Conservation (phyloP, 37 sponge, comb jelly and placozoan species). For the Diacarnus erythraeanus region DNA sequence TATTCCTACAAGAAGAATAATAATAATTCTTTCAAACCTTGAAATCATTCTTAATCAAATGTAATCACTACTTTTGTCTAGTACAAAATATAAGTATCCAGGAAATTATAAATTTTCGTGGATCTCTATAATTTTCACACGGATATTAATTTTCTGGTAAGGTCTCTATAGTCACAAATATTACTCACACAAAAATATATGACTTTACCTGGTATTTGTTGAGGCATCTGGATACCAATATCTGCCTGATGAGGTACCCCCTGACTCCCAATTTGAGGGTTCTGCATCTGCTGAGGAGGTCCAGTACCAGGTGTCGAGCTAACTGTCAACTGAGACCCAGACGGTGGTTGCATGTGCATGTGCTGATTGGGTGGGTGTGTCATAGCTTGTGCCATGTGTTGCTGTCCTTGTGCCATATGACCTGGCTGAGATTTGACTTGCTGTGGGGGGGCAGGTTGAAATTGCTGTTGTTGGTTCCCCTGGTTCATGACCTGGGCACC, state of each 20-base stretch:
- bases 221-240: no score
- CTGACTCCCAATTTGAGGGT: background rate
- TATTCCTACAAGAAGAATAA: background rate
- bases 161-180: no score
- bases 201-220: no score
- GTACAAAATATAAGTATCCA: no score
- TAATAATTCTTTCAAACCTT: no score
- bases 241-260: background rate
- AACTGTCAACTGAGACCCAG: no score
- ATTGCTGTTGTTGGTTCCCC: slow-evolving; percentile 4
- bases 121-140: no score
- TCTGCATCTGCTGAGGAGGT: background rate
- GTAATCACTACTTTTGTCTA: no score
- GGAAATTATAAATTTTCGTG: no score
- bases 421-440: slow-evolving; percentile 1
- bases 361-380: background rate
- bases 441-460: background rate
- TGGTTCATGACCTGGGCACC: background rate
- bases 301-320: background rate
- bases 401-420: background rate
- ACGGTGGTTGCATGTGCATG: background rate
- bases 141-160: no score
- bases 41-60: no score
- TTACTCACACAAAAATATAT: no score
- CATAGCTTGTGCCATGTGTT: background rate